phyloP scores from a whole-genome alignment of 2,113 vertebrate genomes.

The Barbus barbus region DNA sequence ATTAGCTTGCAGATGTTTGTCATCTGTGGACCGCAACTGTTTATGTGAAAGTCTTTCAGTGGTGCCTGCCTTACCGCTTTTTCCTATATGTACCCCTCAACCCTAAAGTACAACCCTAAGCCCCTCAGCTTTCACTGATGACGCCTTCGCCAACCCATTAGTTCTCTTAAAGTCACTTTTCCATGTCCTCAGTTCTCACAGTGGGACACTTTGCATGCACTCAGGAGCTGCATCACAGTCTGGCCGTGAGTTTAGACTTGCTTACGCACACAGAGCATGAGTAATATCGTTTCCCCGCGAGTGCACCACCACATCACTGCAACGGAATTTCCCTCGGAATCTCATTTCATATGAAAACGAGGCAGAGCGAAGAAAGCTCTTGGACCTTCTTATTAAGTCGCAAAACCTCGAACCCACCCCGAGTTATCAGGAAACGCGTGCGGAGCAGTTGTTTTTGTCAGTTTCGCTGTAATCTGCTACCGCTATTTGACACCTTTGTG shows the following conservation, averaged over 20 bases:
- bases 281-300: conserved; percentile 53
- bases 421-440: conserved; percentile 7
- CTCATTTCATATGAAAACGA: conserved; percentile 52
- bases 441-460: background rate
- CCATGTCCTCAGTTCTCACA: conserved; percentile 22
- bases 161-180: conserved; percentile 48
- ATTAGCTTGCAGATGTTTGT: background rate
- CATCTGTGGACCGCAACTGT: conserved; percentile 8
- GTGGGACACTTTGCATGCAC: conserved; percentile 36
- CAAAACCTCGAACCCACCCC: background rate
- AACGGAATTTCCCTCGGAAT: conserved; percentile 60
- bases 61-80: conserved; percentile 5
- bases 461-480: background rate
- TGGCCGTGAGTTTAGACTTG: conserved; percentile 37
- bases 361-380: background rate
- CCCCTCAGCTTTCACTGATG: background rate
- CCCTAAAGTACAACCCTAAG: too few species aligned
- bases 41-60: conserved; percentile 3
- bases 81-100: too few species aligned
- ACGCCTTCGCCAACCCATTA: background rate
- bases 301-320: conserved; percentile 50
- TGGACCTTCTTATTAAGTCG: conserved; percentile 17
- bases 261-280: conserved; percentile 49
- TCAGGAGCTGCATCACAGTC: conserved; percentile 36
- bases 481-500: background rate